phyloP scores from a whole-genome alignment of 2,113 vertebrate species.

The Romanogobio albipinnatus region DNA sequence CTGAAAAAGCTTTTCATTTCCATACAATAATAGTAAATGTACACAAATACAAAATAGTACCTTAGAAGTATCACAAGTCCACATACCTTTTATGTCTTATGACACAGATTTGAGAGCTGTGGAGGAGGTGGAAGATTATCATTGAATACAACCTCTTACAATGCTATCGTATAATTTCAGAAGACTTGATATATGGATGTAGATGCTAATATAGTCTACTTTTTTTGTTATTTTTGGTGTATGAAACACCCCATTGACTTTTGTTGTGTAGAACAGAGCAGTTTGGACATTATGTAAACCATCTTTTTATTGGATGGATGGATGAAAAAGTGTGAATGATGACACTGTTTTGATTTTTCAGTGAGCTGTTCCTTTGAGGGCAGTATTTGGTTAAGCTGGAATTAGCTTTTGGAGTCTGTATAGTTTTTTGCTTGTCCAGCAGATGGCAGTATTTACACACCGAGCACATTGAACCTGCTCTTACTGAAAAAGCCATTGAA shows the following conservation, averaged over 20 bases:
- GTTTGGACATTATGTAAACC: neutral
- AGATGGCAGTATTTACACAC: constrained; percentile 75
- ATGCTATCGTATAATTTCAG: neutral
- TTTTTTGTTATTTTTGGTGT: neutral
- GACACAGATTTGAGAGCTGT: neutral
- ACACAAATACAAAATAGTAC: neutral
- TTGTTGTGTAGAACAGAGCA: neutral
- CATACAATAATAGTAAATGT: neutral
- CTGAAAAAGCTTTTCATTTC: neutral
- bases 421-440: constrained; percentile 52
- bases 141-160: neutral
- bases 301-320: neutral
- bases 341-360: neutral
- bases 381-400: neutral
- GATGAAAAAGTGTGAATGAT: neutral
- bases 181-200: neutral
- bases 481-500: constrained; percentile 24
- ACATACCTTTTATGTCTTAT: neutral
- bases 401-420: neutral
- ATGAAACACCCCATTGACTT: neutral
- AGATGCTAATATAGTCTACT: neutral
- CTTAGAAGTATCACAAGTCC: neutral
- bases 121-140: neutral
- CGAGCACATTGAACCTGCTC: neutral
- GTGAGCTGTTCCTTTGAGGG: neutral